These are phyloP conservation scores for Drosophila nannoptera DNA, from an alignment of 1,140 invertebrate species.

Conservation along the genomic window DNA sequence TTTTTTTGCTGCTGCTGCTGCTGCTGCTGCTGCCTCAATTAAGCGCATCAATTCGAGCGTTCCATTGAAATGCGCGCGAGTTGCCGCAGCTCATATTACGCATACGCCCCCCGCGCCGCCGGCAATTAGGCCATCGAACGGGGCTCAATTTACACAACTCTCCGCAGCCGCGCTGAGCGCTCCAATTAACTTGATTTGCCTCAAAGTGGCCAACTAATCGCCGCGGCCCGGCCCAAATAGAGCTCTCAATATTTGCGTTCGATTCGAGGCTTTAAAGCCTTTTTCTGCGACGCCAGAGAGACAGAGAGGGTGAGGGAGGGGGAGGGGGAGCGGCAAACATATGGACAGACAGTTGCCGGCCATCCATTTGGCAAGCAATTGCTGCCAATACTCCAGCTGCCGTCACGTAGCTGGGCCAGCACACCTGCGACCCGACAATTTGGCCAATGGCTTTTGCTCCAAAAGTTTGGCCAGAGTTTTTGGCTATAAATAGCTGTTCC, in stretches of 20 bases:
- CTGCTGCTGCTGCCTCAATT: conserved; percentile 26
- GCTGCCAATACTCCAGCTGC: conserved; percentile 12
- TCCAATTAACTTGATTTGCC: conserved; percentile 16
- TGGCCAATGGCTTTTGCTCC: not conserved
- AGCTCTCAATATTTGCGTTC: not conserved
- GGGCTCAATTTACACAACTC: not conserved
- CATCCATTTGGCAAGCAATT: conserved; percentile 6
- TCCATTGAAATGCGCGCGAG: conserved; percentile 16
- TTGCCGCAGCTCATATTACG: conserved; percentile 20
- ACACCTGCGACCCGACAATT: conserved; percentile 2
- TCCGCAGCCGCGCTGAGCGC: not conserved
- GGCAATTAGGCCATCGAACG: conserved; percentile 14
- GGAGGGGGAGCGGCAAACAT: not conserved
- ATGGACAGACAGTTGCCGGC: not conserved
- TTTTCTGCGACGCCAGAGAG: not conserved
- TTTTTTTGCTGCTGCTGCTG: no score
- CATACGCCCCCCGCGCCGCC: conserved; percentile 11
- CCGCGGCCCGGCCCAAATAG: not conserved
- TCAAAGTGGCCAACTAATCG: conserved; percentile 25
- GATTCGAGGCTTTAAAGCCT: not conserved
- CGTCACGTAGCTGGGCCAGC: conserved; percentile 9
- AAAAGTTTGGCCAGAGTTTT: not conserved
- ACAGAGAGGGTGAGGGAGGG: not conserved
- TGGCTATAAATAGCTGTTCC: not conserved
- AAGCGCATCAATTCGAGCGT: conserved; percentile 25